Evolutionary conservation across 2,888 invertebrate genomes (phyloP), one percentile per base, ranked within the genome.

Genomic region (Archips crataeganus): DNA sequence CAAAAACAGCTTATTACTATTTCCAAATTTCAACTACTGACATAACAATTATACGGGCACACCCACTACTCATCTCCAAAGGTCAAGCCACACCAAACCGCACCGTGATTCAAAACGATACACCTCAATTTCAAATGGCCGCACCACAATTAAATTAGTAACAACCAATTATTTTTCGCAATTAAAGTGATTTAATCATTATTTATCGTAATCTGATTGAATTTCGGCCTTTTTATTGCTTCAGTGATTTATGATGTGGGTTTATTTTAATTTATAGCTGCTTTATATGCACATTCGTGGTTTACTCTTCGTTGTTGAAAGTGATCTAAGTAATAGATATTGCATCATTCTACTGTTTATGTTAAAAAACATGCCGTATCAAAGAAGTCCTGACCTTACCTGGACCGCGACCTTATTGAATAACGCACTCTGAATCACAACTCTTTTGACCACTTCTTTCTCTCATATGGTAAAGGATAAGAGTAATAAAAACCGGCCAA

Each of bases 161-260:
- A 64, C 42, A 36, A 34, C 59, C 68, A 69, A 73, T 73, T 73
- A 73, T 68, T 64, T 64, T 64, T 32, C 11, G 63, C 59, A 73
- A 64, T 73, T 64, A 72, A 67, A 62, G 2, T 59, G 23, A 68
- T 64, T n/a, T 54, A 61, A 66, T 54, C 51, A 39, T 2, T 42
- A 61, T 71, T 72, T 54, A 72, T 57, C 9, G n/a, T 36, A n/a
- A 23, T n/a, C 32, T 71, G 63, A 68, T 73, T 64, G 45, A 59
- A 47, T 42, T 45, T 57, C 34, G 54, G 3, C 23, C 23, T 72
- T 71, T 54, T 57, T 67, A 62, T 71, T 36, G 60, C 15, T 42
- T 39, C 62, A 42, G 23, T 23, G 42, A 54, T 54, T 66, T 15
- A 34, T 66, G 51, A 66, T 63, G 32, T 32, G 51, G 42, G 10